A percentile compares a stretch with the other conserved stretches of the same genome.
phyloP scores from a whole-genome alignment of 2,888 invertebrate species.

The Cepaea hortensis region DNA sequence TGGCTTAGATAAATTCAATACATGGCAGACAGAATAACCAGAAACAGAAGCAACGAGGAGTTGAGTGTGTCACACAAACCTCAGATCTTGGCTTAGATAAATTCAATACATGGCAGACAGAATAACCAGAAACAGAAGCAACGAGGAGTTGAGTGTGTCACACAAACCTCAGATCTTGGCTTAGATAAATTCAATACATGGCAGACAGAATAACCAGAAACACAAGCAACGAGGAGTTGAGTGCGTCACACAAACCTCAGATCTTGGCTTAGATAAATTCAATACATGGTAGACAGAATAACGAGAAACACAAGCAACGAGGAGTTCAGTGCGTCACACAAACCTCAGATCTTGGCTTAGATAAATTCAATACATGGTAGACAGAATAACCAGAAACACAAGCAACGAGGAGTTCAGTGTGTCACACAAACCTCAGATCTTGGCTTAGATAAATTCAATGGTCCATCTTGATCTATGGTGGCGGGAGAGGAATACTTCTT shows the following conservation, averaged over 20 bases:
- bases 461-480: slow-evolving; percentile 81
- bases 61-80: slow-evolving; percentile 10
- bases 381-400: neutral
- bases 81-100: slow-evolving; percentile 87
- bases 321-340: no score
- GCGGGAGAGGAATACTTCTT: slow-evolving; percentile 44
- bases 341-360: neutral
- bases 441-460: slow-evolving; percentile 92
- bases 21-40: no score
- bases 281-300: no score
- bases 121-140: neutral
- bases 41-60: neutral
- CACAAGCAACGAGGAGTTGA: neutral
- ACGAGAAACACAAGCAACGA: no score
- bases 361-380: neutral
- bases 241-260: slow-evolving; percentile 47
- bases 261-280: slow-evolving; percentile 90
- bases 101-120: slow-evolving; percentile 80
- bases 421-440: slow-evolving; percentile 76
- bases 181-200: slow-evolving; percentile 89
- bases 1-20: slow-evolving; percentile 91
- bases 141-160: no score
- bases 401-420: neutral
- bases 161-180: slow-evolving; percentile 80
- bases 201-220: no score